These are phyloP conservation scores for Agonopterix heracliana DNA, from an alignment of 2,888 invertebrate genomes.

Conservation along the genomic window DNA sequence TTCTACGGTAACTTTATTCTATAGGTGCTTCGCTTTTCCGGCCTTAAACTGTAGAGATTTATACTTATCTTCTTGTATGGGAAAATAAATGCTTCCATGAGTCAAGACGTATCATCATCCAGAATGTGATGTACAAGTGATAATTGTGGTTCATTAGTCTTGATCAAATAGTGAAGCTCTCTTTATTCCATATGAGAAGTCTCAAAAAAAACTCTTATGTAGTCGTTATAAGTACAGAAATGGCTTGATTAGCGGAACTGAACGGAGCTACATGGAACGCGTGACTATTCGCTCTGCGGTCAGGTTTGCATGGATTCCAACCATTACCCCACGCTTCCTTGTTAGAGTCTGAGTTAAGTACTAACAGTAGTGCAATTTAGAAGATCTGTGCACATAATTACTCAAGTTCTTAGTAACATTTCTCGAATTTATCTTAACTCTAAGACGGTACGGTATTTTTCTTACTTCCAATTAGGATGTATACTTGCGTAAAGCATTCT, in stretches of 20 bases:
- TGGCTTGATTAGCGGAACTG: too few species aligned
- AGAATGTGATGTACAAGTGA: conserved; percentile 3
- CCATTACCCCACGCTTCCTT: conserved; percentile 28
- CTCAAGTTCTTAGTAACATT: not conserved
- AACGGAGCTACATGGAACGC: not conserved
- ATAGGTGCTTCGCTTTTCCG: too few species aligned
- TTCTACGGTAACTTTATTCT: too few species aligned
- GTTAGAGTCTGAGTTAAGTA: conserved; percentile 19
- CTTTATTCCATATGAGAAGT: too few species aligned
- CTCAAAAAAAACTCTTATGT: too few species aligned
- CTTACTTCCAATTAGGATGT: conserved; percentile 1
- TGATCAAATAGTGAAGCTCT: conserved; percentile 9
- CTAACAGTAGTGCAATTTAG: conserved; percentile 7
- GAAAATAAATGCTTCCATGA: conserved; percentile 15
- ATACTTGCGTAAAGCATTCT: not conserved
- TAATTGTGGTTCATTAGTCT: conserved; percentile 15
- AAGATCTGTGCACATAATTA: conserved; percentile 7
- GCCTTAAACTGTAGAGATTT: too few species aligned
- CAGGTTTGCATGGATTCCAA: conserved; percentile 18
- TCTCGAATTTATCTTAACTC: not conserved
- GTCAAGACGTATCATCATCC: conserved; percentile 12
- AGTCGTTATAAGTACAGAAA: too few species aligned
- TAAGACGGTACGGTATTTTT: conserved; percentile 2
- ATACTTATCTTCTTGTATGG: conserved; percentile 13
- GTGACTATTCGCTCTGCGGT: conserved; percentile 16